These are phyloP conservation scores for Gortyna flavago DNA, from an alignment of 2,888 invertebrate species.

Conservation along the genomic window DNA sequence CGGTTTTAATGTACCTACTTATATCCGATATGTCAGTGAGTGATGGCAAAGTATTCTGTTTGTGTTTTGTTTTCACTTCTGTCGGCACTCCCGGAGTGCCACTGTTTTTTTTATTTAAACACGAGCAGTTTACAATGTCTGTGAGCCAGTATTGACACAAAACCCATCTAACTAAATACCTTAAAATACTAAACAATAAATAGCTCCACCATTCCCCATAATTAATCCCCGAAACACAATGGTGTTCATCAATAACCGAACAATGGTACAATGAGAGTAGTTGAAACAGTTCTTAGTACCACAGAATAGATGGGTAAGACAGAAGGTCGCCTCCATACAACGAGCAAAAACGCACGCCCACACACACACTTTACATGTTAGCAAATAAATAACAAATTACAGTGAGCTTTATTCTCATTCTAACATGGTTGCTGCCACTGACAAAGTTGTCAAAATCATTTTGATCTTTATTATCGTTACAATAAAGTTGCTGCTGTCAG, in stretches of 20 bases:
- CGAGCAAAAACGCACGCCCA: neutral
- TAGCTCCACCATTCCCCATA: slow-evolving; percentile 24
- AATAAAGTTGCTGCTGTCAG: neutral
- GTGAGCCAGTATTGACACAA: neutral
- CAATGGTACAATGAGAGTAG: slow-evolving; percentile 42
- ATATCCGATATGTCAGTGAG: too few species aligned
- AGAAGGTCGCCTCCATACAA: neutral
- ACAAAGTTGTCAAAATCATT: neutral
- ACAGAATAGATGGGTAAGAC: fast-evolving
- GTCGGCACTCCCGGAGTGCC: too few species aligned
- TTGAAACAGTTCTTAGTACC: slow-evolving; percentile 10
- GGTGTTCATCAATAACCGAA: slow-evolving; percentile 51
- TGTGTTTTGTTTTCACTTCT: too few species aligned
- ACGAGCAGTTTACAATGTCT: neutral
- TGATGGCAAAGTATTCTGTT: too few species aligned
- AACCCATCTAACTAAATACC: neutral
- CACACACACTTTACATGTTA: neutral
- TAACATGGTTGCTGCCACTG: too few species aligned
- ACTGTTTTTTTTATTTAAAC: too few species aligned
- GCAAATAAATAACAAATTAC: too few species aligned
- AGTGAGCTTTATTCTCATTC: too few species aligned
- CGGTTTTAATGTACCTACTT: too few species aligned
- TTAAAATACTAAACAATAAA: slow-evolving; percentile 25
- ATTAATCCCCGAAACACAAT: slow-evolving; percentile 45
- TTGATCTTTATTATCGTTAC: neutral